A percentile compares a stretch with the other conserved stretches of the same genome.
phyloP scores from a whole-genome alignment of 2,888 invertebrate genomes.

The Dynastes hyllus region DNA sequence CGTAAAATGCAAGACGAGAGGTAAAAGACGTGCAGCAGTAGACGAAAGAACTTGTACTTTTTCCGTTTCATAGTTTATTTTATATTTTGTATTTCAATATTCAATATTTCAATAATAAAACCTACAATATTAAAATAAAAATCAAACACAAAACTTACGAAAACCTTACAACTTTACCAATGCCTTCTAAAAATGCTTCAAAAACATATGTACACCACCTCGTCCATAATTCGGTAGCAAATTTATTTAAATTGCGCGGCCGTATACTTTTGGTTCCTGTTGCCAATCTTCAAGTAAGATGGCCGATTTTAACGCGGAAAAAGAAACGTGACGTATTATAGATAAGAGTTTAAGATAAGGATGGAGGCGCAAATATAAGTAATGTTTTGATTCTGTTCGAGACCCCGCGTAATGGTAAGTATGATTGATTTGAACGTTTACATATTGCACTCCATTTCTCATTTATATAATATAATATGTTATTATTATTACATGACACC shows the following conservation, averaged over 20 bases:
- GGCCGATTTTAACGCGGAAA: not conserved
- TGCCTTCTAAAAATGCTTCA: too few species aligned
- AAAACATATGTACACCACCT: not conserved
- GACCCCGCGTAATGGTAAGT: not conserved
- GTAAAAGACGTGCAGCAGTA: too few species aligned
- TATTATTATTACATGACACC: not conserved
- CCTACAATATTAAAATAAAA: too few species aligned
- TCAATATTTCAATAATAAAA: too few species aligned
- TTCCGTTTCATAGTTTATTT: too few species aligned
- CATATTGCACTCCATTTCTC: not conserved
- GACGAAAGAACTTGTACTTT: too few species aligned
- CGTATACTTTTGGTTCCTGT: not conserved
- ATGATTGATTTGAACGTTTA: not conserved
- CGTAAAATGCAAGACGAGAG: too few species aligned
- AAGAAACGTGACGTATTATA: not conserved
- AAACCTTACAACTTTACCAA: too few species aligned
- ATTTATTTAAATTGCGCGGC: constrained; percentile 29
- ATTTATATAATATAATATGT: not conserved
- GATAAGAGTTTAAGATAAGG: not conserved
- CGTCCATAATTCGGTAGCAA: constrained; percentile 39
- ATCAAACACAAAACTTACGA: too few species aligned
- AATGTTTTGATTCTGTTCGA: not conserved
- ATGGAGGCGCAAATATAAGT: not conserved
- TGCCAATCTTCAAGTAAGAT: not conserved
- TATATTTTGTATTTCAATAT: too few species aligned